Base-by-base conservation (phyloP, 2,888 invertebrate genomes). In the Stramonita haemastoma region DNA sequence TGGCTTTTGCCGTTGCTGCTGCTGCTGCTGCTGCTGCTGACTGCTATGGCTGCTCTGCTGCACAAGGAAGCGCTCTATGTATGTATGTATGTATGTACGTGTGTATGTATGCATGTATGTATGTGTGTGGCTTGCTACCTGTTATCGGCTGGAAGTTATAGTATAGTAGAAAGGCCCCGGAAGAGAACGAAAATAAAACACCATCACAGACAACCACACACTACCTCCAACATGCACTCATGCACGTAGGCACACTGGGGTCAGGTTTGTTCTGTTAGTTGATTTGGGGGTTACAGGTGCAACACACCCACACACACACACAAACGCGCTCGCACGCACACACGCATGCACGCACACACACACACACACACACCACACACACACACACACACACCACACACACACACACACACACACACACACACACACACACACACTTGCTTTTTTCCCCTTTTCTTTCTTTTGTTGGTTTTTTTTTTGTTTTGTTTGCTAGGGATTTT, bases 81-180 rank as follows among this genome's bases (percentile, higher is more conserved):
- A n/a, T 79, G 79, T 79, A 17, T 79, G 79, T 79, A n/a, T 79
- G 79, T 79, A 29, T 79, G 79, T 79, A n/a, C 22, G 79, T 79
- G n/a, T 79, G 79, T 79, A n/a, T 79, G 79, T 79, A n/a, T 79
- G 79, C 22, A n/a, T 79, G 79, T 79, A n/a, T 79, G 79, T 79
- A n/a, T 13, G 79, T 6, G n/a, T 79, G 79, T 79, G 79, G 19
- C 26, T 79, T 19, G 17, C 19, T 79, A n/a, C 2, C 15, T 79
- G 79, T 79, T 79, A 46, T 46, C 46, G 46, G 46, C 46, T 46
- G 46, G 46, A 46, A 46, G 46, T 46, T 46, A 8, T 46, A 46
- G 46, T 46, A 46, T 46, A 46, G 46, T 46, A 46, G 46, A 46
- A 46, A 32, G 77, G 73, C 73, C 17, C n/a, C n/a, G 29, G 8